Percentiles rank a stretch among this genome's conserved stretches.
Evolutionary conservation across 2,797 vertebrate genomes (phyloP).

Genomic region (Intellagama lesueurii): DNA sequence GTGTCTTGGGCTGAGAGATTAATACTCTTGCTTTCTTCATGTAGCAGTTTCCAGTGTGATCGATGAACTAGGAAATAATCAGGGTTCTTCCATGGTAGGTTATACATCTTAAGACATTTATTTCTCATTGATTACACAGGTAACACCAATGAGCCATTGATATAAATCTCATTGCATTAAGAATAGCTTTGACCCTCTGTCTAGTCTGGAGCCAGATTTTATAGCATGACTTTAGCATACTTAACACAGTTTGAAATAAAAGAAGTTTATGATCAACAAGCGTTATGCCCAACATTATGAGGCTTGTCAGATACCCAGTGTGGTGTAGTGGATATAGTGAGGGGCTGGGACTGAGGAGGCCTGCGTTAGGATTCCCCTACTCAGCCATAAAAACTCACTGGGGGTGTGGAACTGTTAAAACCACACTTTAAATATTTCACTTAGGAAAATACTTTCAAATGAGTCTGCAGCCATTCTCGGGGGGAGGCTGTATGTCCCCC

Average conservation of each 20-base stretch:
- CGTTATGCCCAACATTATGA: not conserved
- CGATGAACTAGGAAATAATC: slow-evolving; percentile 52
- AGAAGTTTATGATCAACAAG: slow-evolving; percentile 21
- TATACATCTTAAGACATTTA: slow-evolving; percentile 51
- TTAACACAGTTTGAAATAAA: slow-evolving; percentile 25
- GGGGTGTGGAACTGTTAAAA: no score
- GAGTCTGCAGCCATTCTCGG: no score
- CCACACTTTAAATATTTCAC: not conserved
- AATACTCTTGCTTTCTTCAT: slow-evolving; percentile 42
- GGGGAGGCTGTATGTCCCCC: no score
- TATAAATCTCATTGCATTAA: slow-evolving; percentile 50
- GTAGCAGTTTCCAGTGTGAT: slow-evolving; percentile 36
- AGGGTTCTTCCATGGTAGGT: slow-evolving; percentile 44
- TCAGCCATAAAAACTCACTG: no score
- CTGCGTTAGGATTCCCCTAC: no score
- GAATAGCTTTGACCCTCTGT: slow-evolving; percentile 32
- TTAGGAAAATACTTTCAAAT: slow-evolving; percentile 6
- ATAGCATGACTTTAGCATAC: slow-evolving; percentile 10
- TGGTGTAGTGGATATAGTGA: no score
- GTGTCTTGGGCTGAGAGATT: slow-evolving; percentile 41
- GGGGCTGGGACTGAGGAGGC: no score
- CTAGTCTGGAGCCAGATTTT: slow-evolving; percentile 23
- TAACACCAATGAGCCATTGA: slow-evolving; percentile 49
- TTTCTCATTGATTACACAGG: slow-evolving; percentile 50
- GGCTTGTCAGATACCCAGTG: not conserved